Percentiles rank a stretch among this genome's conserved stretches.
Evolutionary conservation across 2,888 invertebrate species (phyloP).

Genomic region (Phengaris arion): DNA sequence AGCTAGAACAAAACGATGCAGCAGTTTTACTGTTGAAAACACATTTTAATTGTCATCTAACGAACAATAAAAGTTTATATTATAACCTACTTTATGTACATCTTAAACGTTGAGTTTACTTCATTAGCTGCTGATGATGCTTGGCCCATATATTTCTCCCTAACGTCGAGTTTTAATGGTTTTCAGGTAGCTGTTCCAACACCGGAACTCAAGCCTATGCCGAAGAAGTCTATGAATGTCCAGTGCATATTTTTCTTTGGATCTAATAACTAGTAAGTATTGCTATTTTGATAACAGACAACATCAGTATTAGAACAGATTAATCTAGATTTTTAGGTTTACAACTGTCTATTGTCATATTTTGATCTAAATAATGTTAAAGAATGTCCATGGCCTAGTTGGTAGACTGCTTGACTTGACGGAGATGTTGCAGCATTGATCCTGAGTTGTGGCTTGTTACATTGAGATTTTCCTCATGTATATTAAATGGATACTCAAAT

Average conservation of each 20-base stretch:
- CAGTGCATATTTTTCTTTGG: slow-evolving; percentile 97
- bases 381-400: too few species aligned
- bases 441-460: too few species aligned
- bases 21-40: background rate
- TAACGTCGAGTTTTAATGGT: slow-evolving; percentile 32
- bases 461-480: too few species aligned
- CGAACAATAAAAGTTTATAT: too few species aligned
- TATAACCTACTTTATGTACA: too few species aligned
- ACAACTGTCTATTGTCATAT: background rate
- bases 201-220: slow-evolving; percentile 84
- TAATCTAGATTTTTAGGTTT: background rate
- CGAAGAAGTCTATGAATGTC: slow-evolving; percentile 84
- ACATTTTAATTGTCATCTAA: background rate
- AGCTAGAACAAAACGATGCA: background rate
- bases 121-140: slow-evolving; percentile 18
- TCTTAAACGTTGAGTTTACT: background rate
- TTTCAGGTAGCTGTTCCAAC: slow-evolving; percentile 90
- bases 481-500: too few species aligned
- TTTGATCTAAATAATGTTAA: too few species aligned
- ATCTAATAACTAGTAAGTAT: slow-evolving; percentile 95
- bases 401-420: too few species aligned
- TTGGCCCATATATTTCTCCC: slow-evolving; percentile 32
- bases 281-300: background rate
- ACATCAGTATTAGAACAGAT: background rate
- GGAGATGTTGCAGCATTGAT: too few species aligned